phyloP scores from a whole-genome alignment of 2,888 invertebrate genomes.

The Timema cristinae region DNA sequence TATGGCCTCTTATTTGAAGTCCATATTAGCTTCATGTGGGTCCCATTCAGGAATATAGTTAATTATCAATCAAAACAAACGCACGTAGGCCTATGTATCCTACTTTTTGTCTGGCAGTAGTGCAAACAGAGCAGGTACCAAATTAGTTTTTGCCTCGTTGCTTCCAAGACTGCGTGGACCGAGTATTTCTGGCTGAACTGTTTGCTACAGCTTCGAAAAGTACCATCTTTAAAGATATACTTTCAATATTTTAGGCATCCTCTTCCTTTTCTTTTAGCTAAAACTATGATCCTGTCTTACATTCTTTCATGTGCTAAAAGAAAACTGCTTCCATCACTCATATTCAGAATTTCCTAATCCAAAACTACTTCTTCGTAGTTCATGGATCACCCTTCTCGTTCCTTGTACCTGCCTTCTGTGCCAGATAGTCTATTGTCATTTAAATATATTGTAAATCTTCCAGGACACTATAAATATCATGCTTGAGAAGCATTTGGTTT shows the following conservation, averaged over 20 bases:
- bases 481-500: no score
- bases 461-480: no score
- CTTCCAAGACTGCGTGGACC: neutral
- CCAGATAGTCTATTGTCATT: no score
- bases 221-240: neutral
- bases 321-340: slow-evolving; percentile 3
- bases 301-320: neutral
- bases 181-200: neutral
- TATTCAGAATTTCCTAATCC: neutral
- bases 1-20: neutral
- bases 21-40: neutral
- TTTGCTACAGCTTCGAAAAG: neutral
- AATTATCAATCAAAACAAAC: neutral
- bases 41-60: no score
- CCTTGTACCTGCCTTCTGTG: no score
- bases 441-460: no score
- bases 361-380: neutral
- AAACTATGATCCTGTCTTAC: neutral
- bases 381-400: neutral
- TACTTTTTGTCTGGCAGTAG: neutral
- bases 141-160: neutral
- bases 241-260: neutral
- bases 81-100: neutral
- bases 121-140: neutral
- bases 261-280: neutral